Evolutionary conservation across 2,797 vertebrate genomes (phyloP), one percentile per base, ranked within the genome.

Genomic region (Tapirus indicus): DNA sequence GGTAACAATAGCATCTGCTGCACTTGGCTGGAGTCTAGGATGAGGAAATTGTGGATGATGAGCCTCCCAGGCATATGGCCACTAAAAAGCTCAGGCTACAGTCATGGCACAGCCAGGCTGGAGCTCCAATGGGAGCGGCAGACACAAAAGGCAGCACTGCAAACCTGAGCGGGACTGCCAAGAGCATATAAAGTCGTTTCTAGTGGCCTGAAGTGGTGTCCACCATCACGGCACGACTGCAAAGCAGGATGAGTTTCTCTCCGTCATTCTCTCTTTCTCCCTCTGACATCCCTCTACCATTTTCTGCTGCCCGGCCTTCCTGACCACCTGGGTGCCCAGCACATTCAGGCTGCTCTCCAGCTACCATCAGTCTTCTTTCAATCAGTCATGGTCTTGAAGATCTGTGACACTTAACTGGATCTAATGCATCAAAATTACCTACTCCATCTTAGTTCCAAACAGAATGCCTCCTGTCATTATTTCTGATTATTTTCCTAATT

Each of bases 1-100:
- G 83, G 94, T 91, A 92, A 93, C 97, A 97, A 94, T 79, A 97
- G 94, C 95, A 98, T 97, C 97, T 97, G 97, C 94, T 96, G 77
- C 58, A 93, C 62, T 96, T 97, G 97, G 92, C 97, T 96, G 88
- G 95, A 80, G 79, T 41, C 82, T 95, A 49, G 54, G 75, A 97
- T 75, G 83, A 97, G 94, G 95, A 96, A 94, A 97, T 87, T 91
- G 89, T 68, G 71, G 75, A 52, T 87, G 88, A 96, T 82, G 93
- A 90, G 96, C 89, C 69, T 96, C 88, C 75, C 23, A 97, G 94
- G 95, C 97, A 95, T 79, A 95, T 17, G 96, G 80, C 49, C 86
- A 80, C 88, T 95, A 32, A 92, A 95, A 96, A 71, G 38, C 90
- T 29, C 94, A 12, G 1, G 0, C 38, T 92, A 74, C 0, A 38